phyloP scores from a whole-genome alignment of 2,797 vertebrate species.

The Sebastes glaucus region DNA sequence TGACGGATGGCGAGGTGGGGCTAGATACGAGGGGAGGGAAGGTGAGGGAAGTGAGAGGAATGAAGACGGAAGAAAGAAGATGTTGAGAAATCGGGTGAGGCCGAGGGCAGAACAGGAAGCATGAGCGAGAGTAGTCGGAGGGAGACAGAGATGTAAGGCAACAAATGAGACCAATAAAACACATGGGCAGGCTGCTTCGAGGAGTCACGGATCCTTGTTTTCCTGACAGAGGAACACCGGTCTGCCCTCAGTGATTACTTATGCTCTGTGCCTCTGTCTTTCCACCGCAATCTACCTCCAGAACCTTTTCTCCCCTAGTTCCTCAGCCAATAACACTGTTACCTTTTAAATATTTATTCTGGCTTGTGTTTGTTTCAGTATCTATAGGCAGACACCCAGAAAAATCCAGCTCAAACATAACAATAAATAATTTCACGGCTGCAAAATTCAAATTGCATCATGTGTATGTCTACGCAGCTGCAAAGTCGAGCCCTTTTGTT shows the following conservation, averaged over 20 bases:
- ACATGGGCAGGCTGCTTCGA: constrained; percentile 57
- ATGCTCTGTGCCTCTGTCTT: constrained; percentile 34
- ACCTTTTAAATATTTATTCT: constrained; percentile 46
- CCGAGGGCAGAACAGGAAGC: constrained; percentile 49
- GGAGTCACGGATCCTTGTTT: constrained; percentile 69
- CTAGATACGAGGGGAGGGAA: constrained; percentile 19
- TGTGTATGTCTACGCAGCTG: constrained; percentile 1
- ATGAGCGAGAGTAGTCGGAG: constrained; percentile 32
- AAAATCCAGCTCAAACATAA: constrained; percentile 28
- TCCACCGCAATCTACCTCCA: constrained; percentile 39
- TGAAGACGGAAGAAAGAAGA: constrained; percentile 33
- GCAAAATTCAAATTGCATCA: constrained; percentile 44
- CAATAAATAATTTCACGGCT: constrained; percentile 42
- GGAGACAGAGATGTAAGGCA: constrained; percentile 61
- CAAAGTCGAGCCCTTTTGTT: constrained; percentile 19
- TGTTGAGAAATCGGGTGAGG: constrained; percentile 51
- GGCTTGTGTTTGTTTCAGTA: constrained; percentile 24
- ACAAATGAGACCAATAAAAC: constrained; percentile 75
- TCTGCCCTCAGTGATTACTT: constrained; percentile 64
- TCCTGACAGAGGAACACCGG: constrained; percentile 61
- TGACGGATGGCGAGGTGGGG: constrained; percentile 39
- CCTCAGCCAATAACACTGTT: constrained; percentile 26
- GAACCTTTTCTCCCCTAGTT: neutral
- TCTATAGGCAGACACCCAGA: constrained; percentile 16
- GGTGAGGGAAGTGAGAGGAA: constrained; percentile 16